These are phyloP conservation scores for Acrocephalus kingi DNA, from an alignment of 2,113 vertebrate species.

Conservation along the genomic window DNA sequence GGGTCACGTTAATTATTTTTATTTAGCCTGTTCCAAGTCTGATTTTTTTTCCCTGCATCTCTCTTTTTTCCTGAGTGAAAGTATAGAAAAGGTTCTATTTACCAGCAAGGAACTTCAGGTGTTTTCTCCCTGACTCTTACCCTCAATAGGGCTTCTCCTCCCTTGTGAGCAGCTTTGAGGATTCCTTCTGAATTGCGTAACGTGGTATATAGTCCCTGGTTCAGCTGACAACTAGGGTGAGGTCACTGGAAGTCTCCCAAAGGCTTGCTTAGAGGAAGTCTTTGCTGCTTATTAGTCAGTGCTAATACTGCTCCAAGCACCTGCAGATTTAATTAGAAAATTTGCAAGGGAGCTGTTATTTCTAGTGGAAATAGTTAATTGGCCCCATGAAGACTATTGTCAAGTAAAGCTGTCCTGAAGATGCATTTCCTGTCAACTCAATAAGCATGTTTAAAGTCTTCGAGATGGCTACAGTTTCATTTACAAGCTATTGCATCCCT, in stretches of 20 bases:
- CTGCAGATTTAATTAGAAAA: conserved; percentile 21
- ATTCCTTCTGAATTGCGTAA: neutral
- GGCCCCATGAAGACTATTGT: neutral
- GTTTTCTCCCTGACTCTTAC: neutral
- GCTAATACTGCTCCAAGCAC: neutral
- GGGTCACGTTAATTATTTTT: neutral
- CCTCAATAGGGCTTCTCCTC: neutral
- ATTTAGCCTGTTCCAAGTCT: neutral
- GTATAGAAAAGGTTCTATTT: neutral
- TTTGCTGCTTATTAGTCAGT: neutral
- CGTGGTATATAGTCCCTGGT: neutral
- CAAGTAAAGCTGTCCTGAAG: neutral
- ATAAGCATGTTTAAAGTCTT: neutral
- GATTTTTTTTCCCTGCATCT: neutral
- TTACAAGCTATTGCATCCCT: neutral
- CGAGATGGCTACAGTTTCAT: neutral
- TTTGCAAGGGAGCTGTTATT: neutral
- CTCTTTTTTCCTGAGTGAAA: neutral
- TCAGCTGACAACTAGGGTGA: neutral
- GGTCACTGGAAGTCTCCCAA: conserved; percentile 6
- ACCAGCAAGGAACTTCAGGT: neutral
- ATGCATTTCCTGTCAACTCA: neutral
- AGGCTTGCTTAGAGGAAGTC: neutral
- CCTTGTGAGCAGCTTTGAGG: neutral
- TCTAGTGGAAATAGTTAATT: neutral